phyloP scores from a whole-genome alignment of 2,797 vertebrate species.

The Okamejei kenojei region DNA sequence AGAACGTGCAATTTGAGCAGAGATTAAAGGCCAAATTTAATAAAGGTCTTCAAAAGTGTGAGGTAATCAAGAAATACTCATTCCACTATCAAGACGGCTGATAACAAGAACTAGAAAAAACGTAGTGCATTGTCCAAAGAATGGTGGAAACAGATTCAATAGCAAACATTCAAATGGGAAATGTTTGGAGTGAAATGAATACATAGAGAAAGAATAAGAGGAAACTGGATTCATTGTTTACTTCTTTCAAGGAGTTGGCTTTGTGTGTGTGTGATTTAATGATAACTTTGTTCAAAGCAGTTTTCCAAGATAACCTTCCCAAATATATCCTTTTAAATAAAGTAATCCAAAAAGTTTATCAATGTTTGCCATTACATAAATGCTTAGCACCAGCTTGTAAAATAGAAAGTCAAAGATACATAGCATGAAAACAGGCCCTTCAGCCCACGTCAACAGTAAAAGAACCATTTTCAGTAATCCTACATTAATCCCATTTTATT shows the following conservation, averaged over 20 bases:
- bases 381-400: neutral
- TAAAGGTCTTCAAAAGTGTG: neutral
- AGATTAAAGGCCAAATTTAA: neutral
- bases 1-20: neutral
- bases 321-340: neutral
- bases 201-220: neutral
- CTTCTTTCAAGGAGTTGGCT: neutral
- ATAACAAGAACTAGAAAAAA: neutral
- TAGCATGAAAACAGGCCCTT: too few species aligned
- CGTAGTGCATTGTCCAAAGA: neutral
- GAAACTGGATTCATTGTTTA: neutral
- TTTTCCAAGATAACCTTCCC: neutral
- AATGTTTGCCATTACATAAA: neutral
- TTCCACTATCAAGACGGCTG: neutral
- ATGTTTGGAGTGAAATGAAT: neutral
- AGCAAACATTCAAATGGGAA: neutral
- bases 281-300: neutral
- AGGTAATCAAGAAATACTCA: neutral
- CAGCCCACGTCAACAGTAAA: too few species aligned
- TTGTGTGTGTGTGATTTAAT: too few species aligned
- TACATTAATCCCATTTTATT: too few species aligned
- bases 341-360: too few species aligned
- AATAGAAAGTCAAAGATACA: neutral
- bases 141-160: neutral
- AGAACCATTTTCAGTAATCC: too few species aligned